Evolutionary conservation across 2,888 invertebrate genomes (phyloP), one percentile per base, ranked within the genome.

Genomic region (Xylocampa areola): DNA sequence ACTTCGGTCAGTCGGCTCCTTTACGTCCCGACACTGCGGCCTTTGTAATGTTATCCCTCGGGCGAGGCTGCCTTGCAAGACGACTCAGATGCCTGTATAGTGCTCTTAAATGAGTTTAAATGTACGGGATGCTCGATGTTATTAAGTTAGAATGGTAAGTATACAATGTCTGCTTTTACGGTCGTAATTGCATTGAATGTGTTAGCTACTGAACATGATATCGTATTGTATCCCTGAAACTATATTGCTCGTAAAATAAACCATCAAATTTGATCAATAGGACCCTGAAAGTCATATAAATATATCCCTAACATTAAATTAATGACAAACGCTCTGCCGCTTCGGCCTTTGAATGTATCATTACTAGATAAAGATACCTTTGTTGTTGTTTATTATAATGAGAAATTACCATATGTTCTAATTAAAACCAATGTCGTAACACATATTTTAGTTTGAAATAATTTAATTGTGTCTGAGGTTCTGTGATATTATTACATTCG

Each of bases 21-120:
- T 66, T 68, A 63, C 66, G 64, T 65, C 36, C 53, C 57, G 50
- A 41, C 58, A 64, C 73, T 45, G 47, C 65, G 48, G 66, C 68
- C 76, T 79, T 79, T 74, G 70, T 68, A 70, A 71, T 55, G 76
- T 49, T 72, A 70, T 77, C 68, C 68, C 70, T 45, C 32, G 54
- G 51, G 73, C 50, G 39, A 68, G 55, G 51, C 68, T 58, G 60
- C 61, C 59, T 66, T 61, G 53, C 45, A 71, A 71, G 73, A 74
- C 68, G 51, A 65, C 65, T 70, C 39, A 44, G 37, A 63, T 65
- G 58, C 60, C 63, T 61, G 48, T 35, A 43, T 40, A 61, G 58
- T 72, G 57, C 62, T 53, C 51, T 67, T 32, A 66, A 69, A 65
- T 45, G 60, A 71, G 61, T 76, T 70, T 65, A 61, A 71, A 61